Conservation (phyloP, 2,797 vertebrate genomes). For the Borostomias antarcticus region DNA sequence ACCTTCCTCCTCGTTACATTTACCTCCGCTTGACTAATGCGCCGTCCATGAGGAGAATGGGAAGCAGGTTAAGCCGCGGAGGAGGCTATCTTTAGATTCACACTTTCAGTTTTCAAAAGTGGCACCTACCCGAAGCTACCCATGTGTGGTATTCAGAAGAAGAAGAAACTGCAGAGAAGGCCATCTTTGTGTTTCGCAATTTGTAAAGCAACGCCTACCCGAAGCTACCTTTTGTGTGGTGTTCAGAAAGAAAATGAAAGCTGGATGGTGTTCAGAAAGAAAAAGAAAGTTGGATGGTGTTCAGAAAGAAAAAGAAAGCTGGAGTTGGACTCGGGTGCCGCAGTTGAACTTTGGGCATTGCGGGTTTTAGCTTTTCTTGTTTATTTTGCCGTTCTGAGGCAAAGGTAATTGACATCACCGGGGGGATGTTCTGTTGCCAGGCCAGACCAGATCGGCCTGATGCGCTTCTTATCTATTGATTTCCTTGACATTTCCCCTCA, state of each 20-base stretch:
- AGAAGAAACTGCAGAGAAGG: too few relatives aligned
- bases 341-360: conserved; percentile 73
- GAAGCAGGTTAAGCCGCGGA: conserved; percentile 60
- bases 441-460: conserved; percentile 77
- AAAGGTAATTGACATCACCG: conserved; percentile 79
- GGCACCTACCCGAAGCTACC: too few relatives aligned
- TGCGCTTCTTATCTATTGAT: conserved; percentile 81
- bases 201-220: too few relatives aligned
- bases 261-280: too few relatives aligned
- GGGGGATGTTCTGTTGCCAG: conserved; percentile 78
- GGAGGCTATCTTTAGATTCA: conserved; percentile 62
- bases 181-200: too few relatives aligned
- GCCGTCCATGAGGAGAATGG: conserved; percentile 76
- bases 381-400: conserved; percentile 68
- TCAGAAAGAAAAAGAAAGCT: conserved; percentile 32
- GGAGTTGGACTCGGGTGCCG: conserved; percentile 68
- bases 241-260: too few relatives aligned
- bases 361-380: conserved; percentile 68
- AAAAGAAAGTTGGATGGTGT: too few relatives aligned
- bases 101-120: conserved; percentile 44
- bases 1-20: conserved; percentile 94
- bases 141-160: too few relatives aligned
- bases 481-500: conserved; percentile 80
- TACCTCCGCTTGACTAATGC: conserved; percentile 75
- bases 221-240: too few relatives aligned